Evolutionary conservation across 2,888 invertebrate species (phyloP).

Genomic region (Dorcus parallelipipedus): DNA sequence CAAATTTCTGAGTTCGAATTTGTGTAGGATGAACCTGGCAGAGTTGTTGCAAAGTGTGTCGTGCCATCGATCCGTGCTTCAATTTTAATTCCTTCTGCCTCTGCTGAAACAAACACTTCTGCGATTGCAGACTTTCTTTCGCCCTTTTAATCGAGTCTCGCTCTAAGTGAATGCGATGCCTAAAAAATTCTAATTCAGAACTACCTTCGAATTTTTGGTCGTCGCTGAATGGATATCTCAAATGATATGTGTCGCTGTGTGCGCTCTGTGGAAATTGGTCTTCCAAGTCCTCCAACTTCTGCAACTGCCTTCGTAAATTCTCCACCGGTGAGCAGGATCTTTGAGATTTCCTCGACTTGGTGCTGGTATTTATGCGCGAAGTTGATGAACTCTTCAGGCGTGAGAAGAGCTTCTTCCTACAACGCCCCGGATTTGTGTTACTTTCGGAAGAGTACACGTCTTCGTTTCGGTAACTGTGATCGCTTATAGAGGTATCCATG

Average conservation of each 20-base stretch:
- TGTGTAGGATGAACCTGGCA: slow-evolving; percentile 49
- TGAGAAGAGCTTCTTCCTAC: slow-evolving; percentile 65
- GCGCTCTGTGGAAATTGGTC: slow-evolving; percentile 70
- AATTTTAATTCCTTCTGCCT: slow-evolving; percentile 56
- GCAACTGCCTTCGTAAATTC: slow-evolving; percentile 73
- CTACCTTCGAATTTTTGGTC: slow-evolving; percentile 51
- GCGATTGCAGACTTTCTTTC: slow-evolving; percentile 68
- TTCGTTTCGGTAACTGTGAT: slow-evolving; percentile 51
- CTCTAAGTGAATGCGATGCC: slow-evolving; percentile 77
- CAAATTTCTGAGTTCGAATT: too few relatives aligned
- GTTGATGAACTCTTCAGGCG: slow-evolving; percentile 69
- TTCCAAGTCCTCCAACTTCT: slow-evolving; percentile 77
- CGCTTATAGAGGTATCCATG: slow-evolving; percentile 48
- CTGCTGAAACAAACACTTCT: slow-evolving; percentile 65
- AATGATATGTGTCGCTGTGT: slow-evolving; percentile 70
- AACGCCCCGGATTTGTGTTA: slow-evolving; percentile 53
- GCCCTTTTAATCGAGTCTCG: slow-evolving; percentile 79
- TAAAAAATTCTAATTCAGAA: slow-evolving; percentile 78
- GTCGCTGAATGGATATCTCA: slow-evolving; percentile 78
- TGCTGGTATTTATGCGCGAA: slow-evolving; percentile 60
- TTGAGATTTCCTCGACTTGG: slow-evolving; percentile 51
- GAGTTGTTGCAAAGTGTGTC: slow-evolving; percentile 54
- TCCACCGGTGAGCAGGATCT: slow-evolving; percentile 74
- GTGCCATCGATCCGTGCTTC: slow-evolving; percentile 50
- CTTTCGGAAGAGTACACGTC: slow-evolving; percentile 52